Evolutionary conservation across 2,797 vertebrate genomes (phyloP), one percentile per base, ranked within the genome.

Genomic region (Halcyon badia): DNA sequence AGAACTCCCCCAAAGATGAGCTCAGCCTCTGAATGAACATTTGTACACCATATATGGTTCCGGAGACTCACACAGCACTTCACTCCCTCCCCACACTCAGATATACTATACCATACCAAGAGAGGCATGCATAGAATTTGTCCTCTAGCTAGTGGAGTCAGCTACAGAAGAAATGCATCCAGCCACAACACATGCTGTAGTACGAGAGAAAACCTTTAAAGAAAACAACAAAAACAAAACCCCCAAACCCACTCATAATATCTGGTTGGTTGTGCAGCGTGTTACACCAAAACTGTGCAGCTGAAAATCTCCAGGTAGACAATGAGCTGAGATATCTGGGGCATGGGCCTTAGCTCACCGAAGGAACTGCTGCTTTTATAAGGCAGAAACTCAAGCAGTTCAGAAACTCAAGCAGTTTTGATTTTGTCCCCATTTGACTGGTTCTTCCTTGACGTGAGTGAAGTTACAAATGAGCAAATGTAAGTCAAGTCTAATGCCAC

Each of bases 31-130:
- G 77, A 62, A 79, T 37, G 77, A 89, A 89, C 51, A 93, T 76
- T 89, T 83, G 22, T 31, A 70, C 46, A 78, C 89, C 96, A 89
- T 96, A 85, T 87, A 96, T 87, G 82, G 94, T 78, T 76, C 70
- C 70, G 87, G 49, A 90, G 75, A 41, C 61, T 92, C 85, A 19
- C 57, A 49, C 48, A 57, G 42, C 41, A 37, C 39, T 75, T 19
- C 44, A 24, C 24, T 69, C 79, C 68, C 62, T 90, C 42, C 52
- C 76, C n/a, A 48, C 44, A 25, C 35, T 28, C 78, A 71, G 57
- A 83, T 77, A 92, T 57, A 37, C 66, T 85, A 68, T 92, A 87
- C 65, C 85, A 88, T 52, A 84, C 60, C 39, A 52, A 30, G 15
- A 61, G 21, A 87, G 68, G 77, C 70, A 93, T 37, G 77, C 60